These are phyloP conservation scores for Phytoseiulus persimilis DNA, from an alignment of 2,888 invertebrate species.

Conservation along the genomic window DNA sequence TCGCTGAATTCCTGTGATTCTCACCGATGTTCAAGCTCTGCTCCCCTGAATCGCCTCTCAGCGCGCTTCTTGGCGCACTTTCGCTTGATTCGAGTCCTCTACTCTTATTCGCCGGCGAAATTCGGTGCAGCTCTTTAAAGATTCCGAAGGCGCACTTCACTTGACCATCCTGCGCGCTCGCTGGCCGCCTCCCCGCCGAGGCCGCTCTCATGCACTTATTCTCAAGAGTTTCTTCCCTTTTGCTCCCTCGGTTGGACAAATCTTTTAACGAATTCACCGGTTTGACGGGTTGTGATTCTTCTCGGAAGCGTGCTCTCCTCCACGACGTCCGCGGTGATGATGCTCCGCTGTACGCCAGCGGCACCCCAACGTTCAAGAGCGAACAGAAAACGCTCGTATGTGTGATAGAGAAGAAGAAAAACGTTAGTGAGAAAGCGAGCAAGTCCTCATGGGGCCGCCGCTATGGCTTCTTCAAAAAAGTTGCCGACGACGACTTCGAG, in stretches of 20 bases:
- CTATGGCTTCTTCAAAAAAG: neutral
- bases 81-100: neutral
- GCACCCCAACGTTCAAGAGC: neutral
- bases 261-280: slow-evolving; percentile 5
- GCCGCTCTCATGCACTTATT: neutral
- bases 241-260: neutral
- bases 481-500: slow-evolving; percentile 5
- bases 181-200: neutral
- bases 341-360: neutral
- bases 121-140: neutral
- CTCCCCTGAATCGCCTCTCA: too few species aligned
- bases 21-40: too few species aligned
- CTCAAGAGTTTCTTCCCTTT: neutral
- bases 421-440: slow-evolving; percentile 5
- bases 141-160: neutral
- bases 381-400: neutral
- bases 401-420: neutral
- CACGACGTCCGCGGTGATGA: neutral
- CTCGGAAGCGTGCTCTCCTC: neutral
- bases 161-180: neutral
- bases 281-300: neutral
- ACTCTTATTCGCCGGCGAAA: neutral
- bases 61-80: too few species aligned
- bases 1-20: too few species aligned
- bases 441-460: slow-evolving; percentile 5